phyloP scores from a whole-genome alignment of 2,113 vertebrate species.

The Ictalurus furcatus region DNA sequence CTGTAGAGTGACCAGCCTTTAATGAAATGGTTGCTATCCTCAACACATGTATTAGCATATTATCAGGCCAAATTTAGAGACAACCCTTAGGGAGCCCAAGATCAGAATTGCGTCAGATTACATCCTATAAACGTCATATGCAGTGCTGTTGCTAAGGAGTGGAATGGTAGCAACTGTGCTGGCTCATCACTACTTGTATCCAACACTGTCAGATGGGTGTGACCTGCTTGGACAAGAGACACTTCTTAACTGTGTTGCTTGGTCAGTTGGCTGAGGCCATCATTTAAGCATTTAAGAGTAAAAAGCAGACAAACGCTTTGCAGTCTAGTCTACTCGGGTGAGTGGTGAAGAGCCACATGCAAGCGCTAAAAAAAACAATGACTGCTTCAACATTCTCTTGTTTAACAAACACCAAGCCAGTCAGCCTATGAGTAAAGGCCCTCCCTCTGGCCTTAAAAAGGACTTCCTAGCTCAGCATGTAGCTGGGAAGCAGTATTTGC shows the following conservation, averaged over 20 bases:
- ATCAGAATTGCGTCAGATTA: background rate
- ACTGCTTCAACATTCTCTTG: background rate
- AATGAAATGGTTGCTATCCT: background rate
- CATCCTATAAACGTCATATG: background rate
- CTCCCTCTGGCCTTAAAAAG: background rate
- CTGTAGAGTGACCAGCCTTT: background rate
- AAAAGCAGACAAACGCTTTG: background rate
- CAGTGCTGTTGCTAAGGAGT: background rate
- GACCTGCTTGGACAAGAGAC: background rate
- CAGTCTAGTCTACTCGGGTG: background rate
- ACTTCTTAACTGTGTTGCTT: background rate
- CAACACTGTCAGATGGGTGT: background rate
- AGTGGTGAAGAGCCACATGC: background rate
- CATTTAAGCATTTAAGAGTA: background rate
- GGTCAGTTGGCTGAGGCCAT: background rate
- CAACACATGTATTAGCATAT: background rate
- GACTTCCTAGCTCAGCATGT: background rate
- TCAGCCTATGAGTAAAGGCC: background rate
- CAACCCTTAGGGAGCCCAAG: background rate
- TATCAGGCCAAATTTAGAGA: background rate
- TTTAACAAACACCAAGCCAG: background rate
- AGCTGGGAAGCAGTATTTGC: background rate
- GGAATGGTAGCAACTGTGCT: background rate
- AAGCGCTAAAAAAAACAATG: background rate
- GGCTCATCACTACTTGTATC: background rate